Evolutionary conservation across 2,888 invertebrate genomes (phyloP).

Genomic region (Drosophila dives): DNA sequence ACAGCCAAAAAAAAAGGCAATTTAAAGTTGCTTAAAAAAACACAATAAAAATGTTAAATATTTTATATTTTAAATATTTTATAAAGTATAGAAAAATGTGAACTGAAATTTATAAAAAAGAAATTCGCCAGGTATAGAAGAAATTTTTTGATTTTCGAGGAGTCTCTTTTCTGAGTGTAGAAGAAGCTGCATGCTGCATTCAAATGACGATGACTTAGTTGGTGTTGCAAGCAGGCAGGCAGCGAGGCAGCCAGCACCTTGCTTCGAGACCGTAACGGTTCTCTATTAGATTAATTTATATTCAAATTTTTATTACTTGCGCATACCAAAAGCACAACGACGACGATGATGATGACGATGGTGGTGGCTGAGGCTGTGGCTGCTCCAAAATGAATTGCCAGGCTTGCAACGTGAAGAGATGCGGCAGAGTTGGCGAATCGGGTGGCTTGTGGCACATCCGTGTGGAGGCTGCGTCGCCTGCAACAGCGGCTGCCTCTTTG

Average conservation of each 20-base stretch:
- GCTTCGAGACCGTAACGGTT: constrained; percentile 80
- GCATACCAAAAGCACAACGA: constrained; percentile 66
- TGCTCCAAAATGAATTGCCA: constrained; percentile 80
- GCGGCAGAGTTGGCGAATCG: neutral
- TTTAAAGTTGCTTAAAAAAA: neutral
- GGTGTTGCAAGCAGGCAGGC: constrained; percentile 56
- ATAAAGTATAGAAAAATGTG: neutral
- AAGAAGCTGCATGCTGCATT: constrained; percentile 53
- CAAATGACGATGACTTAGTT: constrained; percentile 75
- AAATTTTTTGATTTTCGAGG: neutral
- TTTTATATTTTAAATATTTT: neutral
- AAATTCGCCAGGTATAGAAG: neutral
- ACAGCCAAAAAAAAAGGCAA: neutral
- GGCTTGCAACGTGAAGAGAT: constrained; percentile 1
- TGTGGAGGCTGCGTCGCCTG: constrained; percentile 41
- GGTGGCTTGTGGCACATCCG: constrained; percentile 51
- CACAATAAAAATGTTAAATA: neutral
- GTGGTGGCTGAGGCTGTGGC: constrained; percentile 17
- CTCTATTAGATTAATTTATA: constrained; percentile 83
- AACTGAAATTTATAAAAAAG: neutral
- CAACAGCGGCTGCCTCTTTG: constrained; percentile 9
- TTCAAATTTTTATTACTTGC: constrained; percentile 83
- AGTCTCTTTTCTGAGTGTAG: constrained; percentile 8
- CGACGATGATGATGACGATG: constrained; percentile 18
- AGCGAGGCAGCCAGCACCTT: constrained; percentile 63